phyloP scores from a whole-genome alignment of 2,797 vertebrate genomes.

The Lithobates pipiens region DNA sequence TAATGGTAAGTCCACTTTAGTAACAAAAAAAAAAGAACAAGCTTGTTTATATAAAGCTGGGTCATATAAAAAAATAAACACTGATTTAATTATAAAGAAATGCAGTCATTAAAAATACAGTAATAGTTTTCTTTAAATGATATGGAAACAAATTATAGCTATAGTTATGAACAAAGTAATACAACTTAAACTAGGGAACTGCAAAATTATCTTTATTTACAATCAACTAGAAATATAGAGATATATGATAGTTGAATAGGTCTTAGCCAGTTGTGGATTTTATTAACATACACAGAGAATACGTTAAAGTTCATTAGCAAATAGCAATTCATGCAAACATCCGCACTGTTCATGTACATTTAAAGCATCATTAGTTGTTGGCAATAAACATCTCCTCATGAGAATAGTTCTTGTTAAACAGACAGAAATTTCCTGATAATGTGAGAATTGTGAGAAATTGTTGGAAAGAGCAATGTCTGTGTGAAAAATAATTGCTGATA shows the following conservation, averaged over 20 bases:
- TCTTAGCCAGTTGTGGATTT: neutral
- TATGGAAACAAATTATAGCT: too few species aligned
- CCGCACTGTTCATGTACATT: constrained; percentile 31
- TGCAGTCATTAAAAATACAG: too few species aligned
- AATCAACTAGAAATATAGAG: too few species aligned
- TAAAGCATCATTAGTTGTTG: constrained; percentile 39
- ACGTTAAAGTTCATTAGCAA: constrained; percentile 33
- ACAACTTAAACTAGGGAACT: too few species aligned
- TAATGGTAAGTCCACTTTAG: too few species aligned
- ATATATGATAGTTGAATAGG: neutral
- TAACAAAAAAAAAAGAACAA: too few species aligned
- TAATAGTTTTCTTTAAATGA: too few species aligned
- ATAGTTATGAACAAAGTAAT: too few species aligned
- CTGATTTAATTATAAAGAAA: too few species aligned
- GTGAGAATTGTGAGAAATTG: neutral
- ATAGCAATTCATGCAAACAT: constrained; percentile 11
- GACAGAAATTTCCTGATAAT: constrained; percentile 10
- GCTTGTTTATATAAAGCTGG: too few species aligned
- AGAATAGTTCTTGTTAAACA: constrained; percentile 22
- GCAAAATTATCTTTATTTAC: too few species aligned
- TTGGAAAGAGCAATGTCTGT: constrained; percentile 27
- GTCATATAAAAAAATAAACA: too few species aligned
- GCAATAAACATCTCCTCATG: constrained; percentile 35
- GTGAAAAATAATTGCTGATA: constrained; percentile 1
- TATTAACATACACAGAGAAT: constrained; percentile 17